Evolutionary conservation across 2,797 vertebrate species (phyloP).

Genomic region (Crenuchus spilurus): DNA sequence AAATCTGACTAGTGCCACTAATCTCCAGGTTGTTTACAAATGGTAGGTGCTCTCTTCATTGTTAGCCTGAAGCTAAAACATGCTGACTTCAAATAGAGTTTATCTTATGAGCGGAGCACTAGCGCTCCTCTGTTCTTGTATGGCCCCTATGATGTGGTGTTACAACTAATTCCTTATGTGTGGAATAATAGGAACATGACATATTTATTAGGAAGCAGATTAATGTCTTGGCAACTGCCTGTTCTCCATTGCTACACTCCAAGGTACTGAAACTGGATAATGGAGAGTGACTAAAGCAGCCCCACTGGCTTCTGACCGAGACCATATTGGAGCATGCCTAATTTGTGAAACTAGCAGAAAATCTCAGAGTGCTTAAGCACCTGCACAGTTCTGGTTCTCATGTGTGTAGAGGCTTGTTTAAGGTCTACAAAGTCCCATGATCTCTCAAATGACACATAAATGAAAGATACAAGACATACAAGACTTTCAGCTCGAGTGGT

Average conservation of each 20-base stretch:
- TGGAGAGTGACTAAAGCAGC: constrained; percentile 53
- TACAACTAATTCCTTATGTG: constrained; percentile 26
- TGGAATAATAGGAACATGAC: constrained; percentile 20
- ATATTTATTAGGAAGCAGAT: constrained; percentile 34
- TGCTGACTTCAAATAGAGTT: constrained; percentile 47
- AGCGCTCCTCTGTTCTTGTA: constrained; percentile 22
- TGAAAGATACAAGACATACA: neutral
- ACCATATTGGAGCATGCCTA: constrained; percentile 42
- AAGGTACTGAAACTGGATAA: constrained; percentile 9
- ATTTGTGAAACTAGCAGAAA: constrained; percentile 33
- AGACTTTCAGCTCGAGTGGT: neutral
- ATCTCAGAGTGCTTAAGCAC: constrained; percentile 28
- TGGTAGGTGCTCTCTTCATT: constrained; percentile 46
- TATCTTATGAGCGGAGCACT: constrained; percentile 40
- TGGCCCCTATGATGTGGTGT: constrained; percentile 35
- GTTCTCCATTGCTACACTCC: constrained; percentile 21
- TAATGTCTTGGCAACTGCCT: constrained; percentile 44
- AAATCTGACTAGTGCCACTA: constrained; percentile 68
- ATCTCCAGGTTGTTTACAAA: constrained; percentile 58
- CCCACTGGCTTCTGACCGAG: constrained; percentile 41
- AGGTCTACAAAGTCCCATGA: neutral
- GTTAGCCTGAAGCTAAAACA: constrained; percentile 32
- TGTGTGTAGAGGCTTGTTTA: constrained; percentile 15
- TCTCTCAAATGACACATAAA: constrained; percentile 29
- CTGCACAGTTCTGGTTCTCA: constrained; percentile 28